Evolutionary conservation across 1,140 invertebrate genomes (phyloP).

Genomic region (Formica selysi): DNA sequence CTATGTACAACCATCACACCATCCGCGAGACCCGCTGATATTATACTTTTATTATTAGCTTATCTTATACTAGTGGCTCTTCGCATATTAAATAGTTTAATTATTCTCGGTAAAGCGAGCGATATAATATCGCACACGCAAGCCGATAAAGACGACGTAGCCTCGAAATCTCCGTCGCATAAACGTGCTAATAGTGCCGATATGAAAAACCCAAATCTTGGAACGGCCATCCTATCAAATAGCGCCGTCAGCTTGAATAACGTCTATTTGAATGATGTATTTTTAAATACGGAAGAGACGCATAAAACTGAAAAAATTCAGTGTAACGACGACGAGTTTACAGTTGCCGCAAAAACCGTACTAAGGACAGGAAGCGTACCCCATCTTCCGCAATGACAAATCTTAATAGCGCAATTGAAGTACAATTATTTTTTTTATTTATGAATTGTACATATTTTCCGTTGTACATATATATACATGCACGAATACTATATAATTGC

Average conservation of each 20-base stretch:
- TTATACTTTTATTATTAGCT: conserved; percentile 91
- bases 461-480: conserved; percentile 27
- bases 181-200: conserved; percentile 33
- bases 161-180: conserved; percentile 44
- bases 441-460: conserved; percentile 38
- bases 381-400: conserved; percentile 48
- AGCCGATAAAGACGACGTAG: conserved; percentile 86
- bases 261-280: conserved; percentile 91
- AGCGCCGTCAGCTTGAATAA: conserved; percentile 95
- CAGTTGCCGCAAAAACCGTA: conserved; percentile 32
- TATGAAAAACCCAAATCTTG: conserved; percentile 79
- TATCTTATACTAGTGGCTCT: conserved; percentile 94
- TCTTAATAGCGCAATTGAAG: conserved; percentile 39
- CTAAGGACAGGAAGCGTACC: conserved; percentile 59
- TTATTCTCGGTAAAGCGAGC: conserved; percentile 96
- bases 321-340: conserved; percentile 41
- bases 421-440: conserved; percentile 29
- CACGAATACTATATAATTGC: neutral
- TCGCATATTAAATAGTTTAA: conserved; percentile 94
- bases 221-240: conserved; percentile 94
- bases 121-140: conserved; percentile 93
- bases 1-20: conserved; percentile 90
- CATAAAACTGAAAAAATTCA: conserved; percentile 36
- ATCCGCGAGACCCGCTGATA: conserved; percentile 88
- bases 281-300: conserved; percentile 76